phyloP scores from a whole-genome alignment of 2,113 vertebrate species.

The Pygoscelis antarcticus region DNA sequence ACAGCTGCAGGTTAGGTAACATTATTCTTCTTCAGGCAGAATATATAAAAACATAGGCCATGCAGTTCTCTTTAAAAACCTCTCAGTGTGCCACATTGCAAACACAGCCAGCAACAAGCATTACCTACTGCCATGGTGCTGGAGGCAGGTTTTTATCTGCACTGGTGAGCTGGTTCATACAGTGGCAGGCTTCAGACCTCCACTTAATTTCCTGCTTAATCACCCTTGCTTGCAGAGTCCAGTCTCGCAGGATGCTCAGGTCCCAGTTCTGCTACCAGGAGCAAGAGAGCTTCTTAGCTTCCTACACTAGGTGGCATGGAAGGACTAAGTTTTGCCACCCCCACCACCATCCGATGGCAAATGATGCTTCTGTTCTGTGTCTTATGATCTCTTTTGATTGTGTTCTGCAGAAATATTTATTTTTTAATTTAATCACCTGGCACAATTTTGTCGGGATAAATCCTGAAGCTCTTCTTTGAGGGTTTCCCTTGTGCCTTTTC shows the following conservation, averaged over 20 bases:
- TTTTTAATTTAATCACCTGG: neutral
- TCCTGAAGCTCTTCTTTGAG: neutral
- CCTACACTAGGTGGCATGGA: slow-evolving; percentile 75
- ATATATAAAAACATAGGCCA: neutral
- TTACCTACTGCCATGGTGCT: neutral
- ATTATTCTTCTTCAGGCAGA: neutral
- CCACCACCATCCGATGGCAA: neutral
- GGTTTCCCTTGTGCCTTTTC: neutral
- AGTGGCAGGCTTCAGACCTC: neutral
- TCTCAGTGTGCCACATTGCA: neutral
- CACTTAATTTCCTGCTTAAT: neutral
- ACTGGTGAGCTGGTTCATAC: neutral
- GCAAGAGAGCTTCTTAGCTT: slow-evolving; percentile 9
- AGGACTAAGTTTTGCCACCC: slow-evolving; percentile 51
- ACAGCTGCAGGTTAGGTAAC: neutral
- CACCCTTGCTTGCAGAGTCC: neutral
- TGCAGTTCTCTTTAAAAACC: neutral
- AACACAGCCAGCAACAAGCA: neutral
- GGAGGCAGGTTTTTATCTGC: neutral
- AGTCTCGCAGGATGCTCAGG: neutral
- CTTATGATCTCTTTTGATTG: neutral
- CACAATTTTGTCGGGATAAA: neutral
- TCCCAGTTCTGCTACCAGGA: neutral
- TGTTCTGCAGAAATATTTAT: neutral
- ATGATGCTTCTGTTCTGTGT: neutral